Conservation (phyloP, 2,888 invertebrate genomes). For the Linyphia triangularis region DNA sequence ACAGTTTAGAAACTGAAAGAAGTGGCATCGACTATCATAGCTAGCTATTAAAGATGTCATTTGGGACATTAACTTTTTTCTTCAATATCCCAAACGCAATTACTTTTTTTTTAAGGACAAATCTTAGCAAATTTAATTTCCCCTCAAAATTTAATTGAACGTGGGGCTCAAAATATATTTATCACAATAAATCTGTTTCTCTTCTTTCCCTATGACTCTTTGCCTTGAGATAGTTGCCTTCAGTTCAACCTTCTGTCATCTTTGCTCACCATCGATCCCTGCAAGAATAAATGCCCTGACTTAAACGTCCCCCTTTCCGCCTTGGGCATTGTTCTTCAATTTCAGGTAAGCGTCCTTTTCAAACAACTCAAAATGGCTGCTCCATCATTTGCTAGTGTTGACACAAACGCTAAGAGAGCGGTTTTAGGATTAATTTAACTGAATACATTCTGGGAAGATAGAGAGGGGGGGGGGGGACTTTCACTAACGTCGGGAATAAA, state of each 20-base stretch:
- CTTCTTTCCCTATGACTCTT: background rate
- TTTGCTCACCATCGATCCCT: background rate
- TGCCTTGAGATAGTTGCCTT: background rate
- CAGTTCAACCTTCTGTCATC: background rate
- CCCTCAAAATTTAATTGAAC: background rate
- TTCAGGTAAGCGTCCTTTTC: constrained; percentile 54
- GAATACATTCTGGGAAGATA: constrained; percentile 38
- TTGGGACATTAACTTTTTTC: too few relatives aligned
- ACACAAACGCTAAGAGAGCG: constrained; percentile 63
- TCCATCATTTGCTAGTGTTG: constrained; percentile 60
- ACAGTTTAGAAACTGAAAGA: too few relatives aligned
- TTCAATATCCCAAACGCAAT: too few relatives aligned
- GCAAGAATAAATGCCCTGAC: constrained; percentile 10
- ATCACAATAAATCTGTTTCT: constrained; percentile 3
- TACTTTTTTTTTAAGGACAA: too few relatives aligned
- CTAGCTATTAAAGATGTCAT: too few relatives aligned
- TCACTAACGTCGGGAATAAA: constrained; percentile 27
- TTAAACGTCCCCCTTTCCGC: constrained; percentile 62
- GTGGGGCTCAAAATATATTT: background rate
- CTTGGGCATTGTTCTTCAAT: constrained; percentile 72
- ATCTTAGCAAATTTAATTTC: too few relatives aligned
- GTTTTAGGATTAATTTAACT: constrained; percentile 70
- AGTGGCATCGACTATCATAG: too few relatives aligned
- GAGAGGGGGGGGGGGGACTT: constrained; percentile 16
- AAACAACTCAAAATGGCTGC: constrained; percentile 54